Evolutionary conservation across 2,113 vertebrate genomes (phyloP).

Genomic region (Poecile atricapillus): DNA sequence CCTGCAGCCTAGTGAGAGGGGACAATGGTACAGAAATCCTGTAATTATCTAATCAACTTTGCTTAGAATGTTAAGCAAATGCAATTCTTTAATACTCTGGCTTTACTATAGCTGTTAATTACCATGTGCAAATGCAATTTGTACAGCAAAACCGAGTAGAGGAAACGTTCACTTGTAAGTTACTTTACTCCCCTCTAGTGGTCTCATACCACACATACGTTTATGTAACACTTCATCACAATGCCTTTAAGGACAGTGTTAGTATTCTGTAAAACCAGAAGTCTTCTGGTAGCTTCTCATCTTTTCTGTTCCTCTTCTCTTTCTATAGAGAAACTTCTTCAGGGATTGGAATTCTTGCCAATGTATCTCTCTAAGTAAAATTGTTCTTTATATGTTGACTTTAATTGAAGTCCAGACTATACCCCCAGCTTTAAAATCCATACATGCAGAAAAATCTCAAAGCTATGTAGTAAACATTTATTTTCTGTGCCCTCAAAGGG

Average conservation of each 20-base stretch:
- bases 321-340: neutral
- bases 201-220: constrained; percentile 26
- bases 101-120: constrained; percentile 48
- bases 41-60: constrained; percentile 61
- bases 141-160: neutral
- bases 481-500: neutral
- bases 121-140: constrained; percentile 48
- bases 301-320: neutral
- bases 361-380: neutral
- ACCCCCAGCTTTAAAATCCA: neutral
- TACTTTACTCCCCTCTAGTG: constrained; percentile 76
- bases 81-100: constrained; percentile 46
- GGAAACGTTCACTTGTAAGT: constrained; percentile 36
- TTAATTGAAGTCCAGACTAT: neutral
- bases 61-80: constrained; percentile 57
- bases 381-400: neutral
- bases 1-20: constrained; percentile 49
- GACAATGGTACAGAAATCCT: constrained; percentile 51
- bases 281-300: neutral
- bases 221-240: constrained; percentile 8
- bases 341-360: neutral
- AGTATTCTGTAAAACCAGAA: neutral
- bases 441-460: neutral
- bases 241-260: neutral
- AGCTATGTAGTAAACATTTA: accelerated